Conservation (phyloP, 1,140 invertebrate species). For the Radopholus similis region DNA sequence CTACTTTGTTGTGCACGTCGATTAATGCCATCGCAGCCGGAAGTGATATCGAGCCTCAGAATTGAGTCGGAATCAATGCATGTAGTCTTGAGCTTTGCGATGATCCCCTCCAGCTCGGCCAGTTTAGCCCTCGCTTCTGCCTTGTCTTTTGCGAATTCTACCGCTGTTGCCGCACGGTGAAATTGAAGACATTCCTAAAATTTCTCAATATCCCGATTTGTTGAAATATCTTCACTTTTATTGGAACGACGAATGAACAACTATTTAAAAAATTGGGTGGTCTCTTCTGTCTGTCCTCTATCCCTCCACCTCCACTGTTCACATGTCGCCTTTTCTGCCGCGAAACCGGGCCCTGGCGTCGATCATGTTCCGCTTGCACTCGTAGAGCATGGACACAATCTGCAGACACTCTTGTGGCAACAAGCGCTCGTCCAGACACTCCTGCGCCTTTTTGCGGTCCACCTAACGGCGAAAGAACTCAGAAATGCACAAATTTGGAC, state of each 20-base stretch:
- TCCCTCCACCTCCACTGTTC: neutral
- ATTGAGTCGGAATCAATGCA: no score
- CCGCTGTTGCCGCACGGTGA: no score
- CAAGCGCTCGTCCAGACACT: neutral
- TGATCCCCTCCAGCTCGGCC: no score
- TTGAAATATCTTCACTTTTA: neutral
- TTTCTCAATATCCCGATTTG: no score
- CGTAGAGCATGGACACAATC: neutral
- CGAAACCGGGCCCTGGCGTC: conserved; percentile 7
- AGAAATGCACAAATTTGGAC: neutral
- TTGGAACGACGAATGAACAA: neutral
- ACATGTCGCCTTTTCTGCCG: conserved; percentile 15
- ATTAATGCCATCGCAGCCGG: no score
- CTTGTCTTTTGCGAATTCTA: no score
- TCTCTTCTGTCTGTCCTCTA: no score
- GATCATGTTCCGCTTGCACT: conserved; percentile 15
- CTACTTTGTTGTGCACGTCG: no score
- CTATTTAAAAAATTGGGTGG: neutral
- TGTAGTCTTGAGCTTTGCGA: no score
- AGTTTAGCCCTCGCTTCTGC: no score
- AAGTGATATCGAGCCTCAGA: no score
- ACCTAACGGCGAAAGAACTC: neutral
- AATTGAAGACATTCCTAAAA: no score
- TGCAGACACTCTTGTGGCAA: conserved; percentile 1
- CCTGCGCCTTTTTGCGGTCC: neutral